Evolutionary conservation across 2,888 invertebrate species (phyloP).

Genomic region (Lasiommata megera): DNA sequence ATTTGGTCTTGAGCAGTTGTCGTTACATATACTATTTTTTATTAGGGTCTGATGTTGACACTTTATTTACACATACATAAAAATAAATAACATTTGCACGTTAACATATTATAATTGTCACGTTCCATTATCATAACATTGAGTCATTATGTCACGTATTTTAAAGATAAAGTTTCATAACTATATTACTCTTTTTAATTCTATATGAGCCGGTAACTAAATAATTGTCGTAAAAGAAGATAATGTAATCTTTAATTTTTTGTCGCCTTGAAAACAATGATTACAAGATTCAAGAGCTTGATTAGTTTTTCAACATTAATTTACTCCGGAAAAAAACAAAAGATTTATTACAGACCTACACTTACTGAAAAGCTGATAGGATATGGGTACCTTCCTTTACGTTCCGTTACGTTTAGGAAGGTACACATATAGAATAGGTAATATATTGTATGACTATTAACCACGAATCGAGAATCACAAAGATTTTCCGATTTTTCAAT

Average conservation of each 20-base stretch:
- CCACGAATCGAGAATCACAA: no score
- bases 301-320: neutral
- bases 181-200: neutral
- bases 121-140: neutral
- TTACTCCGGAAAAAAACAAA: neutral
- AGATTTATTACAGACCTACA: neutral
- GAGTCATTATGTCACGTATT: constrained; percentile 8
- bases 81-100: neutral
- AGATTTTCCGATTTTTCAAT: no score
- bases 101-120: neutral
- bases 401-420: no score
- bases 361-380: no score
- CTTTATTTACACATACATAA: neutral
- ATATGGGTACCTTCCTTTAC: no score
- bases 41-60: neutral
- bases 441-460: no score
- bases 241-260: neutral
- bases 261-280: neutral
- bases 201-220: neutral
- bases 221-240: neutral
- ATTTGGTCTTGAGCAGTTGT: no score
- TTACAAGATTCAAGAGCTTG: neutral
- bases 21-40: no score
- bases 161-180: neutral
- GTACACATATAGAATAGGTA: no score